Base-by-base conservation (phyloP, 2,888 invertebrate species). In the Lasioglossum zephyrum region DNA sequence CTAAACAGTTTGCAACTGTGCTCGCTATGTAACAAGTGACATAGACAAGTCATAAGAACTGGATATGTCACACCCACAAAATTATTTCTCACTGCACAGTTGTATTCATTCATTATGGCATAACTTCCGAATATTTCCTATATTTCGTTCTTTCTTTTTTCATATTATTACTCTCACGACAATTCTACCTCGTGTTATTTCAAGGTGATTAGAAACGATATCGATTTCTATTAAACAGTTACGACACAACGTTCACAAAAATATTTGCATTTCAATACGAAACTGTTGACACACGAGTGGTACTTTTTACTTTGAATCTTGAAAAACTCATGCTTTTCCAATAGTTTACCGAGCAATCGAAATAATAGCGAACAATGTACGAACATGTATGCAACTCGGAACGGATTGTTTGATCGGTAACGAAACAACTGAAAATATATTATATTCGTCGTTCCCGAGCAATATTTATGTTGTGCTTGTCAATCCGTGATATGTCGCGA, bases 401-500 rank as follows among this genome's bases (percentile, higher is more conserved):
- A 47, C 70, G 36, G 31, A 78, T 69, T 18, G 57, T 60, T 44
- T 36, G n/a, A 47, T 79, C 36, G n/a, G 39, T 63, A 70, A 49
- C 39, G 70, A 69, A 72, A 79, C 47, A 70, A 41, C n/a, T 66
- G 66, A 63, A 60, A 77, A 79, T 74, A 36, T 82, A 75, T 86
- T 49, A 74, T 82, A 75, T 86, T 60, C 41, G 57, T 49, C 49
- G 57, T 41, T 39, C 70, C 57, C 53, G n/a, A 70, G 60, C 66
- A 74, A 84, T 86, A 84, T 84, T 86, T 87, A 44, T 79, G 84
- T 86, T 86, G 41, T 84, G 70, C 63, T 77, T 86, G 87, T 77
- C 87, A 87, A 77, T 77, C n/a, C 77, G 18, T 75, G 66, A 84
- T 81, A 81, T 77, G 72, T 87, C 86, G 75, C 74, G 63, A 81